Conservation (phyloP, 1,140 invertebrate species). For the Neodiprion virginianus region DNA sequence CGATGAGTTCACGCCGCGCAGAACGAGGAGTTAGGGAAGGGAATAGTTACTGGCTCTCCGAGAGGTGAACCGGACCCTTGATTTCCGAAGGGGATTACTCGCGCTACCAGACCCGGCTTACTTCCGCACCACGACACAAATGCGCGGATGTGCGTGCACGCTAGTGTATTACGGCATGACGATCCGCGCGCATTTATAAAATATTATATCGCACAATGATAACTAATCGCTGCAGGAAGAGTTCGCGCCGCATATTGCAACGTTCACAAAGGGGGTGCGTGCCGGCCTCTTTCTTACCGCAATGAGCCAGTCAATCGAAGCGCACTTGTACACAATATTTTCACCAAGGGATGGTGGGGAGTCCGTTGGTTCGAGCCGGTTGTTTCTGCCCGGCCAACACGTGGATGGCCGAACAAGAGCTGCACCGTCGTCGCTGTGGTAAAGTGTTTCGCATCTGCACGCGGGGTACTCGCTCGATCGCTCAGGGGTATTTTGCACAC, state of each 20-base stretch:
- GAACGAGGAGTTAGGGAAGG: too few relatives aligned
- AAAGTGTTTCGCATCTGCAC: conserved; percentile 2
- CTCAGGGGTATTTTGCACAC: not conserved
- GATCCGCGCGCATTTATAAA: not conserved
- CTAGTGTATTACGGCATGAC: not conserved
- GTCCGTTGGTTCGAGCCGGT: not conserved
- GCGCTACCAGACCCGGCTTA: not conserved
- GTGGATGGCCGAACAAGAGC: not conserved
- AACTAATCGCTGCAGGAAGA: not conserved
- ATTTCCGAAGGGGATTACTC: not conserved
- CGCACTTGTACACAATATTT: not conserved
- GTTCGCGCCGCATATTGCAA: not conserved
- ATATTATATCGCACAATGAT: not conserved
- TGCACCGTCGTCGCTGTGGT: not conserved
- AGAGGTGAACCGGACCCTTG: too few relatives aligned
- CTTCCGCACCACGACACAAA: not conserved
- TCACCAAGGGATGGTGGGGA: not conserved
- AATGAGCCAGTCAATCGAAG: not conserved
- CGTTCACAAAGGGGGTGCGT: not conserved
- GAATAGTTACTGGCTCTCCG: too few relatives aligned
- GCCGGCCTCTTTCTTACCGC: not conserved
- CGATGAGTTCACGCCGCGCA: too few relatives aligned
- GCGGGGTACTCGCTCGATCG: not conserved
- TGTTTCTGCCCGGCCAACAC: not conserved
- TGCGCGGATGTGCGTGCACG: not conserved